Evolutionary conservation across 1,140 invertebrate genomes (phyloP).

Genomic region (Drosophila ogumai): DNA sequence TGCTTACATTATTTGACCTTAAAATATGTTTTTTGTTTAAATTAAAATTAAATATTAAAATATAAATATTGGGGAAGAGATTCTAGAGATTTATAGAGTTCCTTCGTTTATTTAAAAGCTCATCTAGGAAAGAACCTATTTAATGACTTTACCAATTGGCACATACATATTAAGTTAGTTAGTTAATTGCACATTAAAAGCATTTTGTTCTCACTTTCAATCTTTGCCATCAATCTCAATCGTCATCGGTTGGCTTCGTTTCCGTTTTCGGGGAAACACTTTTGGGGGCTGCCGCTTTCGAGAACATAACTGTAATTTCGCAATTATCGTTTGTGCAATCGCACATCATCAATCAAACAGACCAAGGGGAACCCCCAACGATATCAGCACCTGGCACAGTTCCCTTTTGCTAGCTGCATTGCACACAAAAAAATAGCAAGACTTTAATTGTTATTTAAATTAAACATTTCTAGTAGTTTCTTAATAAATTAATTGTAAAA

Average conservation of each 20-base stretch:
- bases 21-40: neutral
- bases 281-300: constrained; percentile 29
- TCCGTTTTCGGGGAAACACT: constrained; percentile 37
- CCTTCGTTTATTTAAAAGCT: too few relatives aligned
- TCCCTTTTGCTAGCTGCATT: constrained; percentile 8
- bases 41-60: neutral
- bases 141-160: neutral
- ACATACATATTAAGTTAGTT: constrained; percentile 1
- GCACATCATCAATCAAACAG: constrained; percentile 53
- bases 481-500: neutral
- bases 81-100: too few relatives aligned
- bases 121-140: too few relatives aligned
- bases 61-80: neutral
- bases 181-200: constrained; percentile 8
- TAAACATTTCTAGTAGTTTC: too few relatives aligned
- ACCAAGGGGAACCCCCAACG: constrained; percentile 1
- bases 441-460: too few relatives aligned
- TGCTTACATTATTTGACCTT: neutral
- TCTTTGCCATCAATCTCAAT: constrained; percentile 48
- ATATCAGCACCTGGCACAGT: constrained; percentile 45
- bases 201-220: constrained; percentile 11
- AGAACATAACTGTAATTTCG: constrained; percentile 54
- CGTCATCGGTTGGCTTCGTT: constrained; percentile 35
- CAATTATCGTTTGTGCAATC: constrained; percentile 54
- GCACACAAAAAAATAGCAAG: neutral